These are phyloP conservation scores for Rhombomys opimus DNA, from an alignment of 2,113 vertebrate genomes.

Conservation along the genomic window DNA sequence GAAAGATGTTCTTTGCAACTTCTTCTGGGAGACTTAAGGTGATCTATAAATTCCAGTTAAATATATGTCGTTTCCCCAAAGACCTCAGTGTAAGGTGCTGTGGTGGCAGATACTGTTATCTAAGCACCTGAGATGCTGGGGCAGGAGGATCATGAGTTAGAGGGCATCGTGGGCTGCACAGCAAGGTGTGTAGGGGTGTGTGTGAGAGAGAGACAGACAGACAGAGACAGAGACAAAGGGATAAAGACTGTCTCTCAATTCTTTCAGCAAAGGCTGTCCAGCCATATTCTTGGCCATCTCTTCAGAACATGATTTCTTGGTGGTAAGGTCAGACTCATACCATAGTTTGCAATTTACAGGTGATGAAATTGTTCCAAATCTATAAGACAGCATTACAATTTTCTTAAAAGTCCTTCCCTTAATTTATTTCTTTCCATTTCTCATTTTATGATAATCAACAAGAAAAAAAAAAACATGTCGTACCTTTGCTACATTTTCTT, in stretches of 20 bases:
- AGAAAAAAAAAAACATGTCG: background rate
- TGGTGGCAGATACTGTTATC: background rate
- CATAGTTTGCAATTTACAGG: background rate
- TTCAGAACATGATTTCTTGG: background rate
- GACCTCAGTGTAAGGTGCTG: background rate
- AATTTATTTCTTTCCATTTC: background rate
- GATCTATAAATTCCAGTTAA: background rate
- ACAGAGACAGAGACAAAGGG: background rate
- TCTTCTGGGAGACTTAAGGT: background rate
- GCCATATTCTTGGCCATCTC: background rate
- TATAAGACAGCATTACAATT: background rate
- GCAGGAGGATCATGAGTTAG: background rate
- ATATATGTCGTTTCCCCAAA: background rate
- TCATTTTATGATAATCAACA: background rate
- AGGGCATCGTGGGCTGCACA: background rate
- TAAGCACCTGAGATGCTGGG: background rate
- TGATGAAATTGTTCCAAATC: background rate
- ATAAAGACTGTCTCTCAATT: background rate
- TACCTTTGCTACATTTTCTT: background rate
- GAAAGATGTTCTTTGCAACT: background rate
- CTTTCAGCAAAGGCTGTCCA: background rate
- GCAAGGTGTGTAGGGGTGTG: background rate
- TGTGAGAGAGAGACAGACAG: background rate
- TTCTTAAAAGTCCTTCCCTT: constrained; percentile 3
- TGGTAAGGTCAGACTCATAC: background rate